Evolutionary conservation across 2,888 invertebrate genomes (phyloP).

Genomic region (Pteria penguin): DNA sequence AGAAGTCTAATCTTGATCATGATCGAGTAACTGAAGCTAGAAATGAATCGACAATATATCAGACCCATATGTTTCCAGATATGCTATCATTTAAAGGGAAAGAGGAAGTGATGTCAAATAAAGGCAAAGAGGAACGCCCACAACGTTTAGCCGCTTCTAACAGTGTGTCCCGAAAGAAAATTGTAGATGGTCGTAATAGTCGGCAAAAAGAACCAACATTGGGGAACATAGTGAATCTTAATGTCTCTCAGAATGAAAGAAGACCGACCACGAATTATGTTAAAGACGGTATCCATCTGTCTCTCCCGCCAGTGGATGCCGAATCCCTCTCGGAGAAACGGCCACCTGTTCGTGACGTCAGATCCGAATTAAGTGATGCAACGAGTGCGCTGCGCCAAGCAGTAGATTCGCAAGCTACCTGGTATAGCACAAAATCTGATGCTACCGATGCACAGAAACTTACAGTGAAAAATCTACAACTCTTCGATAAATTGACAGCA

Average conservation of each 20-base stretch:
- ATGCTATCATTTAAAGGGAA: background rate
- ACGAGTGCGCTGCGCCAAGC: background rate
- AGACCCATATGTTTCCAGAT: background rate
- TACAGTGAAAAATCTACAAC: constrained; percentile 15
- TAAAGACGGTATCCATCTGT: constrained; percentile 20
- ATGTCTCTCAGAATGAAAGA: background rate
- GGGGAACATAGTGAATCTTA: constrained; percentile 1
- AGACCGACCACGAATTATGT: background rate
- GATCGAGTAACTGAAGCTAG: constrained; percentile 14
- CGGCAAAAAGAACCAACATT: constrained; percentile 14
- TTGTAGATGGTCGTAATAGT: constrained; percentile 6
- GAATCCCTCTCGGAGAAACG: background rate
- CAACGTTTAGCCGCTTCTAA: constrained; percentile 3
- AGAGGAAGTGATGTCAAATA: constrained; percentile 2
- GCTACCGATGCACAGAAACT: constrained; percentile 9
- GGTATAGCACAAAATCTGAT: constrained; percentile 21
- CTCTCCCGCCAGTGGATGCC: background rate
- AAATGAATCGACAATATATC: background rate
- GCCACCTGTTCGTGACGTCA: constrained; percentile 6
- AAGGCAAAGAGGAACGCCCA: background rate
- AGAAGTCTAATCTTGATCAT: constrained; percentile 17
- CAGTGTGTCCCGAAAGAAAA: constrained; percentile 7
- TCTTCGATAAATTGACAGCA: background rate
- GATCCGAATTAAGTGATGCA: constrained; percentile 11
- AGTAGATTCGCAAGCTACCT: constrained; percentile 11